Percentiles rank a stretch among this genome's conserved stretches.
Conservation (phyloP, 2,888 invertebrate genomes). For the Pollenia amentaria region DNA sequence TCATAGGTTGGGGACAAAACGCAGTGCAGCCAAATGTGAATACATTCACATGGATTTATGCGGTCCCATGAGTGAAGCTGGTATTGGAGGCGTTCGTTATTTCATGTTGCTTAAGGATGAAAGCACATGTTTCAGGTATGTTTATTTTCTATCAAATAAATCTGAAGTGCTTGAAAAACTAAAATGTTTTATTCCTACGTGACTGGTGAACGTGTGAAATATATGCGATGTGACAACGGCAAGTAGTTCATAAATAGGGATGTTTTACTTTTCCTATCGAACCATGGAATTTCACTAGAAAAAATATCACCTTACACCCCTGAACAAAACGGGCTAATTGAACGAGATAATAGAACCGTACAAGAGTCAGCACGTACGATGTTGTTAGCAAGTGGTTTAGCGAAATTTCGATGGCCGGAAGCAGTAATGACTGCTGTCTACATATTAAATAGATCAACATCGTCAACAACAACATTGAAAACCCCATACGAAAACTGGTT, state of each 20-base stretch:
- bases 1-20: constrained; percentile 8
- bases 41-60: constrained; percentile 69
- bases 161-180: constrained; percentile 45
- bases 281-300: constrained; percentile 49
- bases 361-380: constrained; percentile 53
- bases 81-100: constrained; percentile 64
- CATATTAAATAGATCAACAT: constrained; percentile 77
- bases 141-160: constrained; percentile 59
- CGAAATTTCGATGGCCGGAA: constrained; percentile 80
- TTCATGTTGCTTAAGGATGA: constrained; percentile 73
- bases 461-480: constrained; percentile 11
- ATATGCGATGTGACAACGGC: constrained; percentile 44
- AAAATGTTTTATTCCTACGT: constrained; percentile 48
- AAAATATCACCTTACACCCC: constrained; percentile 63
- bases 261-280: background rate
- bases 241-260: constrained; percentile 53
- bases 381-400: constrained; percentile 70
- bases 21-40: constrained; percentile 51
- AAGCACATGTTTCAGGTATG: constrained; percentile 62
- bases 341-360: constrained; percentile 57
- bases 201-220: constrained; percentile 53
- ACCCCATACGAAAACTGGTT: constrained; percentile 66
- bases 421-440: constrained; percentile 80
- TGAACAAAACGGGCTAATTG: constrained; percentile 50
- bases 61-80: too few relatives aligned